Percentiles rank a stretch among this genome's conserved stretches.
Evolutionary conservation across 2,113 vertebrate genomes (phyloP).

Genomic region (Colaptes auratus): DNA sequence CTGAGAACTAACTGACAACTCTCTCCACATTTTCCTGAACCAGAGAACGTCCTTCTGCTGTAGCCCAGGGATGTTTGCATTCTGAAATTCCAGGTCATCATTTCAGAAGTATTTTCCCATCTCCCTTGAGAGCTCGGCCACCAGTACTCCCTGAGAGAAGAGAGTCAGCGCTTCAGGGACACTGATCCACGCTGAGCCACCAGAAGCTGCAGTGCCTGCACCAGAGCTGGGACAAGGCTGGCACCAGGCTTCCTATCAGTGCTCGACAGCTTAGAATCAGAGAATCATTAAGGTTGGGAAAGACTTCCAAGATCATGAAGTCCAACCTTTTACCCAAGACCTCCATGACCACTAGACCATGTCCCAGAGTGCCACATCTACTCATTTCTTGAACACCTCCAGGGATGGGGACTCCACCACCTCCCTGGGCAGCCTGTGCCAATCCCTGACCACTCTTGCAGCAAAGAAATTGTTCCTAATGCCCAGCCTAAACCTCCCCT

Average conservation of each 20-base stretch:
- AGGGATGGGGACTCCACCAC: too few species aligned
- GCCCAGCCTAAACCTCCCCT: too few species aligned
- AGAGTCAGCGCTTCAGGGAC: rapidly evolving
- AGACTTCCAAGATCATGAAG: too few species aligned
- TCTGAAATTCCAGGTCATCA: not conserved
- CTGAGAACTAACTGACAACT: slow-evolving; percentile 27
- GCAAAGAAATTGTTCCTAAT: too few species aligned
- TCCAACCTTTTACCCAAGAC: too few species aligned
- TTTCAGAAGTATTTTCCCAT: not conserved
- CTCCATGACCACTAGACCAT: too few species aligned
- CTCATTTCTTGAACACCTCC: too few species aligned
- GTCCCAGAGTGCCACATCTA: too few species aligned
- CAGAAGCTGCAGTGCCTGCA: not conserved
- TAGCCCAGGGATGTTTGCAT: not conserved
- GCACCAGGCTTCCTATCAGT: rapidly evolving
- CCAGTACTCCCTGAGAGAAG: rapidly evolving
- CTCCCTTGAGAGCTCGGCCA: not conserved
- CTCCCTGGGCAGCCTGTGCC: too few species aligned
- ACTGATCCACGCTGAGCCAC: not conserved
- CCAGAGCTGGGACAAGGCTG: not conserved
- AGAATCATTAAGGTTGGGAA: too few species aligned
- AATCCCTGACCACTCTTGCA: too few species aligned
- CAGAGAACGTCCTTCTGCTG: not conserved
- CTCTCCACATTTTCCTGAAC: not conserved
- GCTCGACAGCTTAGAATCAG: not conserved